Base-by-base conservation (phyloP, 1,140 invertebrate genomes). In the Bombus impatiens region DNA sequence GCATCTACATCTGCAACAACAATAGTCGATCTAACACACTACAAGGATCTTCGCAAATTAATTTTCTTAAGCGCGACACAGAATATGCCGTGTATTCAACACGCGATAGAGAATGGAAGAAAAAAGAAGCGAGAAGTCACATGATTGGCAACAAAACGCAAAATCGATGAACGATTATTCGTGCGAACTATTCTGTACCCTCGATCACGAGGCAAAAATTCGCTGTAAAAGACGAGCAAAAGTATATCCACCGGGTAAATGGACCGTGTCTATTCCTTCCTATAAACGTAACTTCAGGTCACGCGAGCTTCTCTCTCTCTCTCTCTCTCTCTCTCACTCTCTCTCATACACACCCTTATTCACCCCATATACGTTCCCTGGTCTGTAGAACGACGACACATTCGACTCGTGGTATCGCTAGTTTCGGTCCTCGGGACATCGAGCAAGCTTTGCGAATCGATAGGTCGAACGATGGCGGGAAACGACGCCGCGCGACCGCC, bases 231-330 rank as follows among this genome's bases (percentile, higher is more conserved):
- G 35, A n/a, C 57, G 57, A 82, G 72, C 71, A 74, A 62, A 70
- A 76, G 67, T 37, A 86, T 53, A 86, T 89, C 77, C 65, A 77
- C 44, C 88, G 87, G 84, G 76, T 83, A 89, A 89, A 89, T 89
- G 84, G 88, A 81, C 40, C 79, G 81, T 78, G 83, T 77, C 79
- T 89, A 86, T 89, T 89, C 76, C 79, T 75, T 75, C 71, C 87
- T 89, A 89, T 89, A 89, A 89, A 89, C 88, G 88, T 89, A 89
- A 89, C 88, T 74, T 89, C 88, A 86, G 87, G 75, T 89, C 87
- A 89, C 88, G 85, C 88, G 74, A 86, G 87, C 87, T 79, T 82
- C 62, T 74, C 32, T 47, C 28, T 75, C 72, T 28, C 70, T n/a
- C 40, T 28, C 70, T n/a, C 40, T 35, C 37, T 28, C 37, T 70